A percentile compares a stretch with the other conserved stretches of the same genome.
phyloP scores from a whole-genome alignment of 2,797 vertebrate genomes.

The Lepus oiostolus region DNA sequence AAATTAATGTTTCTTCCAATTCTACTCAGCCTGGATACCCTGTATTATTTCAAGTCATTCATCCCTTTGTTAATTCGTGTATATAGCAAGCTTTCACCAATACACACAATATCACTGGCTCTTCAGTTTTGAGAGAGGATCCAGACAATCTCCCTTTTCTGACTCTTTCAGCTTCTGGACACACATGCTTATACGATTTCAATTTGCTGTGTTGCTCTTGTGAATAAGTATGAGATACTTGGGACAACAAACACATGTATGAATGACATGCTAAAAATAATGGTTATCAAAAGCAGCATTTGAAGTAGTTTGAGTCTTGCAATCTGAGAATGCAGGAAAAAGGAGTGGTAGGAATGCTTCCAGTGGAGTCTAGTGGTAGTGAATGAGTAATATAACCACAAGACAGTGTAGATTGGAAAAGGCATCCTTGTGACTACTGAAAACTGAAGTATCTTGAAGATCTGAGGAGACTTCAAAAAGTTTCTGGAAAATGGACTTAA shows the following conservation, averaged over 20 bases:
- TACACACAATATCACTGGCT: neutral
- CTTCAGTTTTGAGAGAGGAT: neutral
- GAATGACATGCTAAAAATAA: constrained; percentile 31
- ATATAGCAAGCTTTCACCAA: neutral
- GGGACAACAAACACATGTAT: neutral
- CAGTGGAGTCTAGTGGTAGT: neutral
- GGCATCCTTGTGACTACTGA: neutral
- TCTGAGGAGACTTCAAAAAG: no score
- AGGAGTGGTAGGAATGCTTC: neutral
- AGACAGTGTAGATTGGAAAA: neutral
- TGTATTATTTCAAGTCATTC: neutral
- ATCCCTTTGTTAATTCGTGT: neutral
- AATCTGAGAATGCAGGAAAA: neutral
- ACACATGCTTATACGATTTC: neutral
- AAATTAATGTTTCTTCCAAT: neutral
- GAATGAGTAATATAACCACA: neutral
- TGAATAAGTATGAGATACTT: neutral
- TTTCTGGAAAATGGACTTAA: no score
- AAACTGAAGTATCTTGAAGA: neutral
- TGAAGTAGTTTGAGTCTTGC: neutral
- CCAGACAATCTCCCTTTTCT: neutral
- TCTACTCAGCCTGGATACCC: neutral
- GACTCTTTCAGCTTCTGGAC: constrained; percentile 25
- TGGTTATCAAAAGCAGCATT: neutral
- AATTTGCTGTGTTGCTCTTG: neutral